Evolutionary conservation across 1,140 invertebrate species (phyloP).

Genomic region (Eupristina koningsbergeri): DNA sequence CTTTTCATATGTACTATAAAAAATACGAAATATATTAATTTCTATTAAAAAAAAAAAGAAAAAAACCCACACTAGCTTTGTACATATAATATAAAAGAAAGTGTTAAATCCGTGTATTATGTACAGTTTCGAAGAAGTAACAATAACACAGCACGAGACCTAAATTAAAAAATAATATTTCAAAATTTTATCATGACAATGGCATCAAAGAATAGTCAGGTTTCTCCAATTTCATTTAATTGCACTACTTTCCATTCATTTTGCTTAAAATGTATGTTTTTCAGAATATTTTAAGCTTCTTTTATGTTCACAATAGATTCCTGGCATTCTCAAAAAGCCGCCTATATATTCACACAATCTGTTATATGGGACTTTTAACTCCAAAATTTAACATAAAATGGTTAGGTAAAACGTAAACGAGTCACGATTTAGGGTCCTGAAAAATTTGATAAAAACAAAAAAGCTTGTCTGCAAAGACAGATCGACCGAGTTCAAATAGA

Average conservation of each 20-base stretch:
- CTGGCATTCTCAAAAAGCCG: not conserved
- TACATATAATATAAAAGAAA: too few species aligned
- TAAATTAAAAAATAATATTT: too few species aligned
- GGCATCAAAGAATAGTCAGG: not conserved
- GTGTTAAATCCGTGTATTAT: too few species aligned
- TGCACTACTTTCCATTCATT: not conserved
- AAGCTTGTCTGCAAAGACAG: too few species aligned
- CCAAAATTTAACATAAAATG: not conserved
- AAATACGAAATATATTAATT: too few species aligned
- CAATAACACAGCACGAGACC: too few species aligned
- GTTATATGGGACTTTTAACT: not conserved
- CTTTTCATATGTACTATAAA: too few species aligned
- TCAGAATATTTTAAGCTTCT: not conserved
- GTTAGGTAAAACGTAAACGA: not conserved
- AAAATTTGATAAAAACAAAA: not conserved
- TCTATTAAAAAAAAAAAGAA: too few species aligned
- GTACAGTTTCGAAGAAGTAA: too few species aligned
- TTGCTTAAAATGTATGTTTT: not conserved
- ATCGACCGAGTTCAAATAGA: not conserved
- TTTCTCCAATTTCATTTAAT: not conserved
- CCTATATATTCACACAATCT: not conserved
- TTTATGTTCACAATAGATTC: not conserved
- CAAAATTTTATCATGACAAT: not conserved
- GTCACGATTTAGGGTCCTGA: not conserved
- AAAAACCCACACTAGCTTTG: too few species aligned